Percentiles rank a stretch among this genome's conserved stretches.
Evolutionary conservation across 2,113 vertebrate genomes (phyloP).

Genomic region (Callionymus lyra): DNA sequence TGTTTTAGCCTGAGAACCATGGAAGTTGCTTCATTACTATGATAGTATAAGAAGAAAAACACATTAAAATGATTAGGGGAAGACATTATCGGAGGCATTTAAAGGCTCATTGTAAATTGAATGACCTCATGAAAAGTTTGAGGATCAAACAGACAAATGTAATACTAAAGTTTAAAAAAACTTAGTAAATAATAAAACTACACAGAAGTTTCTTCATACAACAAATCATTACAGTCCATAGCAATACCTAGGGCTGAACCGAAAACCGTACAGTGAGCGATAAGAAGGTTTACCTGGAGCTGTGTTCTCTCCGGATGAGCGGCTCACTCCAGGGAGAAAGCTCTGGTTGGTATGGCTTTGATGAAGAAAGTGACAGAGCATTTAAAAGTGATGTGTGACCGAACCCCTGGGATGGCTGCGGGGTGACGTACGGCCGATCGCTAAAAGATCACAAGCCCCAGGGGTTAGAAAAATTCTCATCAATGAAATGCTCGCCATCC

Average conservation of each 20-base stretch:
- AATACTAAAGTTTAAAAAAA: too few relatives aligned
- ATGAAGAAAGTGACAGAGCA: constrained; percentile 43
- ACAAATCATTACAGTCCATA: too few relatives aligned
- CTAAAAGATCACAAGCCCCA: constrained; percentile 56
- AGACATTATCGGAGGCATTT: too few relatives aligned
- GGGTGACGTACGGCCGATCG: constrained; percentile 58
- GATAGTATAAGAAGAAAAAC: too few relatives aligned
- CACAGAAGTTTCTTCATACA: too few relatives aligned
- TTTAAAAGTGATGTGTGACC: constrained; percentile 59
- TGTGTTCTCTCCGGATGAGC: constrained; percentile 4
- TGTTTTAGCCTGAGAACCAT: too few relatives aligned
- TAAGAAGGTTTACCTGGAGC: constrained; percentile 24
- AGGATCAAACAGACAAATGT: too few relatives aligned
- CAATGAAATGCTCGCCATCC: constrained; percentile 68
- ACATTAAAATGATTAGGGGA: too few relatives aligned
- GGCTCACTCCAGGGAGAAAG: constrained; percentile 22
- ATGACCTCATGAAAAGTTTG: too few relatives aligned
- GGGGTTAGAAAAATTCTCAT: constrained; percentile 58
- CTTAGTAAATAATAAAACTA: too few relatives aligned
- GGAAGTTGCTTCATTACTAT: too few relatives aligned
- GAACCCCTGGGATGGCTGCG: constrained; percentile 48
- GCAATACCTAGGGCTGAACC: not conserved
- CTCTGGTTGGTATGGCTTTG: constrained; percentile 34
- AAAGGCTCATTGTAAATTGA: too few relatives aligned
- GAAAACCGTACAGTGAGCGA: constrained; percentile 1